Conservation (phyloP, 2,797 vertebrate genomes). For the Cetoscarus ocellatus region DNA sequence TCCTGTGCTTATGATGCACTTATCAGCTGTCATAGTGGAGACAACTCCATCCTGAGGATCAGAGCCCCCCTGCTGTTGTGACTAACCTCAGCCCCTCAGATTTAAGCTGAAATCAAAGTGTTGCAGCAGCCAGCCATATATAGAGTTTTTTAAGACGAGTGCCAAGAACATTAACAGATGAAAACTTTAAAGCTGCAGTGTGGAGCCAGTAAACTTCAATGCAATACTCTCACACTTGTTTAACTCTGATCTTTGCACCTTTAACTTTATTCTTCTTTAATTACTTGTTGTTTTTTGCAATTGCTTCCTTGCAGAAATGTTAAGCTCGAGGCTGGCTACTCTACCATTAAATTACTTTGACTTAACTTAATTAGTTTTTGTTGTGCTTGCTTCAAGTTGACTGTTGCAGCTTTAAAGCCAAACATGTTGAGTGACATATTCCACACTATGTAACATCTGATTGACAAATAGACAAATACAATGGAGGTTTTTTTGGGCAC, state of each 20-base stretch:
- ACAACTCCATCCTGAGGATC: slow-evolving; percentile 8
- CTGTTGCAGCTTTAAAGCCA: neutral
- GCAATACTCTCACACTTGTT: neutral
- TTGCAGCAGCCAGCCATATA: slow-evolving; percentile 21
- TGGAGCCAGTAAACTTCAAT: neutral
- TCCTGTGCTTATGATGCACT: slow-evolving; percentile 3
- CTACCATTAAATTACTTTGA: neutral
- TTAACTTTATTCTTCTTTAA: neutral
- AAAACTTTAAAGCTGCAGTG: neutral
- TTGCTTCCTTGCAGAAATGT: neutral
- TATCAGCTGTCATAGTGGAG: neutral
- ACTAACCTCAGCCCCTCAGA: slow-evolving; percentile 41
- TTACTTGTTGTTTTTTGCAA: neutral
- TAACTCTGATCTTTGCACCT: neutral
- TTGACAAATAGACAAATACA: too few relatives aligned
- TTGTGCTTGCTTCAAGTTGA: neutral
- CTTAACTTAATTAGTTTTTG: neutral
- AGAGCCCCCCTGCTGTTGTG: slow-evolving; percentile 24
- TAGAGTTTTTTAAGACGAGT: slow-evolving; percentile 7
- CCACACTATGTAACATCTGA: neutral
- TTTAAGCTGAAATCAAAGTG: slow-evolving; percentile 29
- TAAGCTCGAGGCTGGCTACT: neutral
- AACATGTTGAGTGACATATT: neutral
- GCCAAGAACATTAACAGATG: neutral
- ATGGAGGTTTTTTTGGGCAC: too few relatives aligned